Evolutionary conservation across 2,113 vertebrate genomes (phyloP).

Genomic region (Ploceus nigricollis): DNA sequence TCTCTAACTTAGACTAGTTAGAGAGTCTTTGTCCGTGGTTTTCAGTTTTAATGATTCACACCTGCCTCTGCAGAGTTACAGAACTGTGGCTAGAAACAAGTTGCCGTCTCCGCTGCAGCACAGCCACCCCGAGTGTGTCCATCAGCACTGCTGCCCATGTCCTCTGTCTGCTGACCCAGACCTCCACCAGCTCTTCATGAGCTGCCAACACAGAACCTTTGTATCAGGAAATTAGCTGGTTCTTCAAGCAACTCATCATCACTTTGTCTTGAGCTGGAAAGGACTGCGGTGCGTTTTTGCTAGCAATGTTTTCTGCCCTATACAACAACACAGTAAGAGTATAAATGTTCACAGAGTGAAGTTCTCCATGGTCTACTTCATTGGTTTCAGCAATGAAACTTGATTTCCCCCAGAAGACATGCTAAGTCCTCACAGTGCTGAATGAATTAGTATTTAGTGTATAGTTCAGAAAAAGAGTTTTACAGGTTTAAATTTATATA

Average conservation of each 20-base stretch:
- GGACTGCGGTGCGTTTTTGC: not conserved
- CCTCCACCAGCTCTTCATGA: not conserved
- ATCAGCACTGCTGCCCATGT: rapidly evolving
- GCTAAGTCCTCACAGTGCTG: not conserved
- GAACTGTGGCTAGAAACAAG: not conserved
- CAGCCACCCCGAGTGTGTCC: rapidly evolving
- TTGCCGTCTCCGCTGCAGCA: rapidly evolving
- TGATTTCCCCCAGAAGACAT: not conserved
- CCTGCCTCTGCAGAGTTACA: not conserved
- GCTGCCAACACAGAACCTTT: not conserved
- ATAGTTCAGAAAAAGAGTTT: not conserved
- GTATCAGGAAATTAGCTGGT: not conserved
- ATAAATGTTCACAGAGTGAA: not conserved
- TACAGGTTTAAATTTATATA: not conserved
- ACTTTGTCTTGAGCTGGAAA: not conserved
- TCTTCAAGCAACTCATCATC: not conserved
- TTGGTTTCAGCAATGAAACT: not conserved
- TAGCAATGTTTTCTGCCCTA: not conserved
- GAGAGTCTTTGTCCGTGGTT: too few relatives aligned
- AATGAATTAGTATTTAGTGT: not conserved
- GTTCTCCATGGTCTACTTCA: not conserved
- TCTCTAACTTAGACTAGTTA: too few relatives aligned
- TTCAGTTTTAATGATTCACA: too few relatives aligned
- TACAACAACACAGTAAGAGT: not conserved
- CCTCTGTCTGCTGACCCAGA: not conserved